Evolutionary conservation across 2,888 invertebrate species (phyloP).

Genomic region (Pimpla rufipes): DNA sequence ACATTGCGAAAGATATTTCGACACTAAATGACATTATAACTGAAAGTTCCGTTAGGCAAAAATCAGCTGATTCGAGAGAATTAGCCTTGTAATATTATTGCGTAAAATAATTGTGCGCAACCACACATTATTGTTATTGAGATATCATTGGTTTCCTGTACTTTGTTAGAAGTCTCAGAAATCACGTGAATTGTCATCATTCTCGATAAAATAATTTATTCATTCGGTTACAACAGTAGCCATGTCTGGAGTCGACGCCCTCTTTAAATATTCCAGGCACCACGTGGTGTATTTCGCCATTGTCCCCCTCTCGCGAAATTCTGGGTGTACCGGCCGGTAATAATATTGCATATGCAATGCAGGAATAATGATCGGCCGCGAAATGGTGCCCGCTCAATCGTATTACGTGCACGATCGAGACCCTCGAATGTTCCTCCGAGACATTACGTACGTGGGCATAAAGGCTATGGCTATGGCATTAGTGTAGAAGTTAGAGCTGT

Average conservation of each 20-base stretch:
- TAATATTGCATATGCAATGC: constrained; percentile 23
- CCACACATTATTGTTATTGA: no score
- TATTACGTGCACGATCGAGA: constrained; percentile 49
- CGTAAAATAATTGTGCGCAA: no score
- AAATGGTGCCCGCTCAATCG: constrained; percentile 25
- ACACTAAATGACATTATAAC: no score
- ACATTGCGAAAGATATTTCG: no score
- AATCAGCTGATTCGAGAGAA: no score
- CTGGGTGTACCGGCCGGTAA: neutral
- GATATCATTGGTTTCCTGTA: no score
- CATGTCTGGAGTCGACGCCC: neutral
- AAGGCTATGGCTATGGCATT: constrained; percentile 2
- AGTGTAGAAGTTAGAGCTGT: neutral
- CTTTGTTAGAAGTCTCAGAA: no score
- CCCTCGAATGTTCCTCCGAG: constrained; percentile 24
- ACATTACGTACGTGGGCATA: constrained; percentile 10
- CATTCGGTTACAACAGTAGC: neutral
- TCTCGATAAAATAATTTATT: neutral
- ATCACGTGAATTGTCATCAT: neutral
- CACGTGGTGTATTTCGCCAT: neutral
- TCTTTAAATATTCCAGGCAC: neutral
- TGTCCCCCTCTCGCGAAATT: neutral
- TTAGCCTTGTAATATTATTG: no score
- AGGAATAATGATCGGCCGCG: constrained; percentile 1
- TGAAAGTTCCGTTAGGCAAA: no score